Evolutionary conservation across 1,140 invertebrate species (phyloP).

Genomic region (Harlomillsia oculata): DNA sequence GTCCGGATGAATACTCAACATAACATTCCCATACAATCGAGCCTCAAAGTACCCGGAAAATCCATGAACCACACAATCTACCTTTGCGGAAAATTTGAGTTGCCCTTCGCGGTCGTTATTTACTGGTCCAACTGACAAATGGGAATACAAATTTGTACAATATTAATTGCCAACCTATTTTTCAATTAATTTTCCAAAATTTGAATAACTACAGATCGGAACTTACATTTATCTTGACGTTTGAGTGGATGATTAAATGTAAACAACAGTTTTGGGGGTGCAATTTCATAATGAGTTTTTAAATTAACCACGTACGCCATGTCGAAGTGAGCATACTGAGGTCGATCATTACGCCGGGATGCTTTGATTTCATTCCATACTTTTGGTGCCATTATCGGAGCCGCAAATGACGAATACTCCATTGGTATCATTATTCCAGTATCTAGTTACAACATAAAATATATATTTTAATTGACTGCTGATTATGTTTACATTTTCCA

Average conservation of each 20-base stretch:
- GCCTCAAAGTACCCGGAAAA: constrained; percentile 93
- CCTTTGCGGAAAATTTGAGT: constrained; percentile 57
- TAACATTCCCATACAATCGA: constrained; percentile 70
- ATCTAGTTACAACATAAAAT: constrained; percentile 43
- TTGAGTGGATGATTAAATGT: constrained; percentile 80
- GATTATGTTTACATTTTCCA: neutral
- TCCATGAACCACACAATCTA: constrained; percentile 76
- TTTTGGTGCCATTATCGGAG: constrained; percentile 71
- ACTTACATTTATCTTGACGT: constrained; percentile 40
- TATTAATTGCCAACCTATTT: no score
- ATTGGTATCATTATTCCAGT: constrained; percentile 86
- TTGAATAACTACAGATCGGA: no score
- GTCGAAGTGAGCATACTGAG: constrained; percentile 58
- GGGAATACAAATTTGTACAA: no score
- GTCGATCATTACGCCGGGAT: constrained; percentile 52
- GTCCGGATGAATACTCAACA: constrained; percentile 76
- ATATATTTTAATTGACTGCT: neutral
- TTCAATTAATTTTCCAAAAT: no score
- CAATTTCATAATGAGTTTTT: constrained; percentile 79
- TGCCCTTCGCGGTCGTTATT: constrained; percentile 55
- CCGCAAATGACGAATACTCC: constrained; percentile 82
- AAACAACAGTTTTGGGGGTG: constrained; percentile 67
- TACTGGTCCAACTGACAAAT: no score
- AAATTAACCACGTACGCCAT: constrained; percentile 86
- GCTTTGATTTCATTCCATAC: constrained; percentile 59